phyloP scores from a whole-genome alignment of 1,140 invertebrate genomes.

The Luehdorfia chinensis region DNA sequence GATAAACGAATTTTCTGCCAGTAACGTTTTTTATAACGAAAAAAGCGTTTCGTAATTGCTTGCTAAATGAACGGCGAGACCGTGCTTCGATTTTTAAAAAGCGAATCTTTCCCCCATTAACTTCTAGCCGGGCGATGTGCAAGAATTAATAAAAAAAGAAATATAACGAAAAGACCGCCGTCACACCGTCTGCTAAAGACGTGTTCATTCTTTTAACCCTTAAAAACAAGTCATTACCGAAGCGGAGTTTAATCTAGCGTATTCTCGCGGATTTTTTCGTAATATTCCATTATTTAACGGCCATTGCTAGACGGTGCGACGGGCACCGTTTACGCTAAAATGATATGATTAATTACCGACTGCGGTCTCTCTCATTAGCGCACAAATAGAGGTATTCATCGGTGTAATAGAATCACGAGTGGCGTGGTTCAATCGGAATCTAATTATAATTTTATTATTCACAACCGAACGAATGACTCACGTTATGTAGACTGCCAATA shows the following conservation, averaged over 20 bases:
- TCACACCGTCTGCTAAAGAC: constrained; percentile 63
- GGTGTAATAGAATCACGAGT: constrained; percentile 72
- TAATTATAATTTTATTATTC: constrained; percentile 69
- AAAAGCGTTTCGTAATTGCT: constrained; percentile 19
- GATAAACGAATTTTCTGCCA: not conserved
- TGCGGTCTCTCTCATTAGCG: constrained; percentile 69
- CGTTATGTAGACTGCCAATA: constrained; percentile 20
- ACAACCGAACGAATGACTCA: constrained; percentile 44
- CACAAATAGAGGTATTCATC: constrained; percentile 64
- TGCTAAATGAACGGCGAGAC: constrained; percentile 24
- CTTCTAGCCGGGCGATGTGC: constrained; percentile 44
- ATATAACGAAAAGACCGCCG: constrained; percentile 12
- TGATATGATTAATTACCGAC: constrained; percentile 74
- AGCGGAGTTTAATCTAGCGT: constrained; percentile 67
- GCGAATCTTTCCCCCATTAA: constrained; percentile 51
- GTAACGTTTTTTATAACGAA: not conserved
- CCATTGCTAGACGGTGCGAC: constrained; percentile 53
- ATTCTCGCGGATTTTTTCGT: constrained; percentile 63
- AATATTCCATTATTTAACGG: constrained; percentile 66
- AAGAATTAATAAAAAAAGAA: constrained; percentile 58
- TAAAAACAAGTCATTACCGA: constrained; percentile 76
- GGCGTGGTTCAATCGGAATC: constrained; percentile 50
- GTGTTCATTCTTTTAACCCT: constrained; percentile 71
- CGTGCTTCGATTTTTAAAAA: constrained; percentile 29
- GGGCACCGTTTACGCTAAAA: constrained; percentile 65